Base-by-base conservation (phyloP, 2,113 vertebrate species). In the Cryptoleucopteryx plumbea region DNA sequence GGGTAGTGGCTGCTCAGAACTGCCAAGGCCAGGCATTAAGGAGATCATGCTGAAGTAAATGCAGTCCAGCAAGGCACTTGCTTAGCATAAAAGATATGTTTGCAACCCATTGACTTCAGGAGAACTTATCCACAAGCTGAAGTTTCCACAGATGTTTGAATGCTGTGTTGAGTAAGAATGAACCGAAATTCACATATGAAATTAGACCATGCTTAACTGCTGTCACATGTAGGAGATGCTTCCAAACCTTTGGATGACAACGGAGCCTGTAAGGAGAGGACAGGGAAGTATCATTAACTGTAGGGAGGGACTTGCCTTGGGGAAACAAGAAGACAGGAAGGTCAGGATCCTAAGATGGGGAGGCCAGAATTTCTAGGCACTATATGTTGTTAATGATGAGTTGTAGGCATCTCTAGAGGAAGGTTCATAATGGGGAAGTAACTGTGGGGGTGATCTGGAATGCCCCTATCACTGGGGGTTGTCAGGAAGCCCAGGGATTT, bases 401-500 rank as follows among this genome's bases (percentile, higher is more conserved):
- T 42, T n/a, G 6, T 3, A 53, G 16, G 8, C 10, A 8, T 17
- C 13, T 70, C 16, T 66, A 68, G 43, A 55, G 36, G 13, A 16
- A 82, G 12, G 15, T 2, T 92, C 5, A 16, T 22, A 58, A 29
- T 21, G 90, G 16, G 29, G 18, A 65, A 73, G 23, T 62, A 73
- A 27, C 6, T 16, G 2, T 12, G 16, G 6, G 15, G 9, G 9
- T 83, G 21, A 29, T 47, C 32, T 52, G 34, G 38, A 84, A 73
- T 43, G 32, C 2, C 4, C 11, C 16, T 43, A 0, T 74, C 31
- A 50, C 47, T 42, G 11, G 10, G 5, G 2, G 3, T 22, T 74
- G 7, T 53, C 43, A 13, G 3, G 3, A 10, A 82, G 5, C 16
- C 9, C 3, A 1, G 3, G 17, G 8, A 48, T 62, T 92, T 61